phyloP scores from a whole-genome alignment of 2,797 vertebrate genomes.

The Apogon hyalosoma region DNA sequence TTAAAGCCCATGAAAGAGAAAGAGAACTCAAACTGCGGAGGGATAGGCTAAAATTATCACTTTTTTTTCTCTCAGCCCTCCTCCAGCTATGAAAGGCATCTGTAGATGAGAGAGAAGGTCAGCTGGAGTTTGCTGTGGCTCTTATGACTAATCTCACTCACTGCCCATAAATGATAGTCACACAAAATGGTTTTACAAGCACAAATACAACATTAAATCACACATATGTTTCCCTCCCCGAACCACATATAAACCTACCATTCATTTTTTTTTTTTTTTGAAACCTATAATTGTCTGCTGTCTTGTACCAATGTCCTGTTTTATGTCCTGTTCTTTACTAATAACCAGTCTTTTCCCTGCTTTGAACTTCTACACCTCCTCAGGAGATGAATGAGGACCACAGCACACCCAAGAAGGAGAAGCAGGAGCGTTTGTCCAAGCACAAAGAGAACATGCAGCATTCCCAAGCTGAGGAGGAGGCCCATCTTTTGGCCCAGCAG shows the following conservation, averaged over 20 bases:
- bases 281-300: not conserved
- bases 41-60: conserved; percentile 15
- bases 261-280: not conserved
- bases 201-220: not conserved
- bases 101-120: conserved; percentile 44
- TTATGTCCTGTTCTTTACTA: not conserved
- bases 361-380: not conserved
- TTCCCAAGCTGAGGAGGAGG: conserved; percentile 98
- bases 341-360: conserved; percentile 1
- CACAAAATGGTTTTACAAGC: not conserved
- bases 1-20: conserved; percentile 65
- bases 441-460: conserved; percentile 99
- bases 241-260: not conserved
- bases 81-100: conserved; percentile 35
- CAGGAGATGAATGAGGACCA: conserved; percentile 99
- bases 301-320: not conserved
- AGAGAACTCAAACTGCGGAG: conserved; percentile 29
- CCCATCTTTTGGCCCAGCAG: conserved; percentile 94
- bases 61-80: conserved; percentile 7
- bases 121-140: conserved; percentile 30
- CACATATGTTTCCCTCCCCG: not conserved
- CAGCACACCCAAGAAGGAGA: conserved; percentile 99
- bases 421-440: conserved; percentile 98
- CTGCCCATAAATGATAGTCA: not conserved
- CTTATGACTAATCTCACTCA: not conserved